phyloP scores from a whole-genome alignment of 2,113 vertebrate species.

The Amphilophus citrinellus region DNA sequence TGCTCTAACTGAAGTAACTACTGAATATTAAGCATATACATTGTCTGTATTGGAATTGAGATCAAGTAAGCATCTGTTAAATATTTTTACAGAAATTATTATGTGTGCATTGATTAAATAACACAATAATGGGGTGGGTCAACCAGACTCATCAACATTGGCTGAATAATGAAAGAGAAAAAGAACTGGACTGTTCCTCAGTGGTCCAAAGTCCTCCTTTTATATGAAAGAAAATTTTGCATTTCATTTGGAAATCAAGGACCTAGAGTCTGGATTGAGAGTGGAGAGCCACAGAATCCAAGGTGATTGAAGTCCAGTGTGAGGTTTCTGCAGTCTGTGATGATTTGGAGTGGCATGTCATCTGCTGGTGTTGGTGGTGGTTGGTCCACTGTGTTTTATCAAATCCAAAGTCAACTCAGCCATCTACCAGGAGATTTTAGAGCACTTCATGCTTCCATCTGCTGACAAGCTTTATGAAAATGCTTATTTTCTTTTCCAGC shows the following conservation, averaged over 20 bases:
- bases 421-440: no score
- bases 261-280: background rate
- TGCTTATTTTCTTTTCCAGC: background rate
- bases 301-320: background rate
- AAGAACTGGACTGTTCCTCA: background rate
- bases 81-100: background rate
- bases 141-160: background rate
- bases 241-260: background rate
- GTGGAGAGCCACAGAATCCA: background rate
- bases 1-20: no score
- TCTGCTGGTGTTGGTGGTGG: background rate
- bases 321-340: background rate
- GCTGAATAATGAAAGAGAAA: background rate
- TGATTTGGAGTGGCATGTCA: background rate
- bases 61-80: background rate
- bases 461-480: background rate
- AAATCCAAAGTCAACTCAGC: no score
- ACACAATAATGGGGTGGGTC: no score
- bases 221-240: background rate
- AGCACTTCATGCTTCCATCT: background rate
- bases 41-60: background rate
- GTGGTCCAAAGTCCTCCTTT: background rate
- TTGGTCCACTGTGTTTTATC: background rate
- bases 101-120: background rate
- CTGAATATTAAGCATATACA: no score